Evolutionary conservation across 2,113 vertebrate species (phyloP).

Genomic region (Microtus pennsylvanicus): DNA sequence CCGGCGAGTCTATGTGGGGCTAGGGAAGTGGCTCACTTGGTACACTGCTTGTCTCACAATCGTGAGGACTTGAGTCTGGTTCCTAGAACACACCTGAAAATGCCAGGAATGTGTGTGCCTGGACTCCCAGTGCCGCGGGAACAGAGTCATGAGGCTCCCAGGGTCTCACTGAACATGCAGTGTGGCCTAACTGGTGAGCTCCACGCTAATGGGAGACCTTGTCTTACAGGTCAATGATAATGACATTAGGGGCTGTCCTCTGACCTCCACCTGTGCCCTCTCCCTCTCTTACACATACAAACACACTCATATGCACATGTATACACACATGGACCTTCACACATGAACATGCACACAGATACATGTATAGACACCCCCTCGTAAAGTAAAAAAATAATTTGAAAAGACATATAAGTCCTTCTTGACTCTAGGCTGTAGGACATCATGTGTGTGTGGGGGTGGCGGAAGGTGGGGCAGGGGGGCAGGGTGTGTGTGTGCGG

Average conservation of each 20-base stretch:
- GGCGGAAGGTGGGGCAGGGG: too few species aligned
- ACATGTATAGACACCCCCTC: too few species aligned
- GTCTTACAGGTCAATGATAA: not conserved
- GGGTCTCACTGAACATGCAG: not conserved
- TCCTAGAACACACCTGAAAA: not conserved
- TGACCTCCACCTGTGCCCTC: not conserved
- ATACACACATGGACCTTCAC: too few species aligned
- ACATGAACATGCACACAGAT: not conserved
- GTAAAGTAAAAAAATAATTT: not conserved
- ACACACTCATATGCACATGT: not conserved
- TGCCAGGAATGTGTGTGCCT: too few species aligned
- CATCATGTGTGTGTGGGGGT: too few species aligned
- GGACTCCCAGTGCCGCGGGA: not conserved
- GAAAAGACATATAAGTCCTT: not conserved
- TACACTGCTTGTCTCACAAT: not conserved
- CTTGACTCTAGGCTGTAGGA: not conserved
- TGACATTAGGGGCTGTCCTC: too few species aligned
- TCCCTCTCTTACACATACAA: not conserved
- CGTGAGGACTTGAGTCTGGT: not conserved
- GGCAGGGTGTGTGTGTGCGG: too few species aligned
- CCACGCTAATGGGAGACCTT: not conserved
- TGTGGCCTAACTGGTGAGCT: not conserved
- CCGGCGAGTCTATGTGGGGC: not conserved
- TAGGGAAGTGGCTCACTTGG: not conserved
- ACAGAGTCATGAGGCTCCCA: not conserved